Conservation (phyloP, 2,113 vertebrate species). For the Cyprinodon brontotheroides region DNA sequence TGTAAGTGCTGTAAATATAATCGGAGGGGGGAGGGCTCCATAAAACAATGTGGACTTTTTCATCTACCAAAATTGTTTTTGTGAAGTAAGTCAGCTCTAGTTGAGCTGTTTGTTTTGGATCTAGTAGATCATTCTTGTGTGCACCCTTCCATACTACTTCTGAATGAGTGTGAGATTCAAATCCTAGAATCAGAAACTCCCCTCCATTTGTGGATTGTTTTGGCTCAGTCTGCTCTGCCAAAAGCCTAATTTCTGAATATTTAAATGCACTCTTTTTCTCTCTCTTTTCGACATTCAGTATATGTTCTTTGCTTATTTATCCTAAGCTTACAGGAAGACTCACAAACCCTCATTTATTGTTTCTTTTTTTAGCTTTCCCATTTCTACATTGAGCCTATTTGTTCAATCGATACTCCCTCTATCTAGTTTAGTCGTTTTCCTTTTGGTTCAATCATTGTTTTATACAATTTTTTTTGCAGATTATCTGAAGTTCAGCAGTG, state of each 20-base stretch:
- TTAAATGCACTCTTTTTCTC: slow-evolving; percentile 14
- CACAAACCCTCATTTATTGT: neutral
- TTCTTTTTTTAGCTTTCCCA: neutral
- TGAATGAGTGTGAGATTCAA: slow-evolving; percentile 11
- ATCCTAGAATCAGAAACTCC: slow-evolving; percentile 36
- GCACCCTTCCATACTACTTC: slow-evolving; percentile 22
- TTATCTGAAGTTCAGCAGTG: slow-evolving; percentile 86
- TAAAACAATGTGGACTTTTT: slow-evolving; percentile 63
- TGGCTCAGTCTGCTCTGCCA: slow-evolving; percentile 40
- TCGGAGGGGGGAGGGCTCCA: slow-evolving; percentile 31
- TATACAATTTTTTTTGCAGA: slow-evolving; percentile 68
- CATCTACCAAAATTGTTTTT: slow-evolving; percentile 56
- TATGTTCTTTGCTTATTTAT: neutral
- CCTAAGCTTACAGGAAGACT: no score
- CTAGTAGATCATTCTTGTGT: slow-evolving; percentile 27
- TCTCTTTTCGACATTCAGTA: neutral
- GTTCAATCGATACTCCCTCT: no score
- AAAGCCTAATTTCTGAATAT: slow-evolving; percentile 42
- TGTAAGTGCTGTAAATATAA: slow-evolving; percentile 49
- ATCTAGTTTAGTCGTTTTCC: neutral
- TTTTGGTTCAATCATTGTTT: no score
- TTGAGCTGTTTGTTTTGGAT: slow-evolving; percentile 63
- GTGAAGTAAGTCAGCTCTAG: slow-evolving; percentile 23
- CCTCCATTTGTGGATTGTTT: slow-evolving; percentile 53
- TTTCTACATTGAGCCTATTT: no score